Evolutionary conservation across 2,113 vertebrate species (phyloP).

Genomic region (Balaeniceps rex): DNA sequence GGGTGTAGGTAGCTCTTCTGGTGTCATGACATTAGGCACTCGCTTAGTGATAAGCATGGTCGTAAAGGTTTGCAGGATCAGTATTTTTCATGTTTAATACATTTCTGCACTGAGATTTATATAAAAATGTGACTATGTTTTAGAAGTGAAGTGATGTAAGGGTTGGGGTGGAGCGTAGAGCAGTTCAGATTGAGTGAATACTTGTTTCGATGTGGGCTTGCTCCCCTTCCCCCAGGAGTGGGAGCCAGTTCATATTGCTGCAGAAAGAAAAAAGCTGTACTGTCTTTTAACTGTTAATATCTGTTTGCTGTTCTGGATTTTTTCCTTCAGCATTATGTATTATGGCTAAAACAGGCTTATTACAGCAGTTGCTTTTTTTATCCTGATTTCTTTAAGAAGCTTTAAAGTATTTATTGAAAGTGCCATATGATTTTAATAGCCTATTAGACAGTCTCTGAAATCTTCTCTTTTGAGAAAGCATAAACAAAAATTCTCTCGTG

Average conservation of each 20-base stretch:
- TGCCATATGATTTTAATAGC: constrained; percentile 77
- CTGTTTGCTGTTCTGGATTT: constrained; percentile 55
- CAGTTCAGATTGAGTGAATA: constrained; percentile 34
- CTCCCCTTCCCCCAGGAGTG: not conserved
- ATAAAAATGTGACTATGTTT: constrained; percentile 49
- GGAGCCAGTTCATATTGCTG: constrained; percentile 1
- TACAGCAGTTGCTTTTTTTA: constrained; percentile 81
- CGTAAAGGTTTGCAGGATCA: constrained; percentile 9
- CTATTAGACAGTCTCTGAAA: constrained; percentile 51
- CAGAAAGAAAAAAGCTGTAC: constrained; percentile 64
- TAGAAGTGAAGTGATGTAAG: constrained; percentile 50
- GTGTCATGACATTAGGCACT: not conserved
- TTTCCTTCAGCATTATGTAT: constrained; percentile 54
- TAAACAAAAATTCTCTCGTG: constrained; percentile 1
- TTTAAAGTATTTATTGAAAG: constrained; percentile 84
- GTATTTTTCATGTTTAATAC: constrained; percentile 11
- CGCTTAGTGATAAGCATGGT: not conserved
- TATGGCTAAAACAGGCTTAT: constrained; percentile 65
- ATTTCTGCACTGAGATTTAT: constrained; percentile 57
- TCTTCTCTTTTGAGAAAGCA: constrained; percentile 36
- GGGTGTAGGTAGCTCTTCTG: not conserved
- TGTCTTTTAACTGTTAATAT: constrained; percentile 56
- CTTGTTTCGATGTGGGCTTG: not conserved
- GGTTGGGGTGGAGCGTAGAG: constrained; percentile 35
- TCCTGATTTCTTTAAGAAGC: constrained; percentile 75